These are phyloP conservation scores for Brachymystax lenok DNA, from an alignment of 2,797 vertebrate genomes.

Conservation along the genomic window DNA sequence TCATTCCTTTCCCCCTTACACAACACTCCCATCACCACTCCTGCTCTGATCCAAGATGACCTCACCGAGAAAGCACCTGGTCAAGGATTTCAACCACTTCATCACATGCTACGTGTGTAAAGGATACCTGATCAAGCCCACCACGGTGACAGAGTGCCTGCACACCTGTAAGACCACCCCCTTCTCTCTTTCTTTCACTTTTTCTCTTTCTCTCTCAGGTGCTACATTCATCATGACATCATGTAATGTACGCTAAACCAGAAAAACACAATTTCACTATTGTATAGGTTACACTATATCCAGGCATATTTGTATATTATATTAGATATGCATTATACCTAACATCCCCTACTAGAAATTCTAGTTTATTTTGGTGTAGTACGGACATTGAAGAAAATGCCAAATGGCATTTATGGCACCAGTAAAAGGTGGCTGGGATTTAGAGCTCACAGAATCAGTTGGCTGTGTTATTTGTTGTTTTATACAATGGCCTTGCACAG, in stretches of 20 bases:
- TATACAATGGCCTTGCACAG: background rate
- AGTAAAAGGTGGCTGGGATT: background rate
- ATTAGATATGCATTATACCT: background rate
- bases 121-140: constrained; percentile 97
- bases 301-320: background rate
- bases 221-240: background rate
- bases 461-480: background rate
- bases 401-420: background rate
- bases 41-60: constrained; percentile 23
- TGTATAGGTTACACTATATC: background rate
- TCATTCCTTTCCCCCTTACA: background rate
- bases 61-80: constrained; percentile 82
- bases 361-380: background rate
- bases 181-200: background rate
- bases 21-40: constrained; percentile 7
- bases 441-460: background rate
- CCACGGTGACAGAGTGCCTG: constrained; percentile 96
- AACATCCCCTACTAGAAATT: background rate
- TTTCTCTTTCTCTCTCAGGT: background rate
- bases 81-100: constrained; percentile 95
- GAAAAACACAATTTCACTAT: background rate
- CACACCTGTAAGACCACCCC: constrained; percentile 90
- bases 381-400: background rate
- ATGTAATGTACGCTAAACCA: background rate
- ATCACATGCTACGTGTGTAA: constrained; percentile 97